These are phyloP conservation scores for Lonchura striata DNA, from an alignment of 2,113 vertebrate species.

Conservation along the genomic window DNA sequence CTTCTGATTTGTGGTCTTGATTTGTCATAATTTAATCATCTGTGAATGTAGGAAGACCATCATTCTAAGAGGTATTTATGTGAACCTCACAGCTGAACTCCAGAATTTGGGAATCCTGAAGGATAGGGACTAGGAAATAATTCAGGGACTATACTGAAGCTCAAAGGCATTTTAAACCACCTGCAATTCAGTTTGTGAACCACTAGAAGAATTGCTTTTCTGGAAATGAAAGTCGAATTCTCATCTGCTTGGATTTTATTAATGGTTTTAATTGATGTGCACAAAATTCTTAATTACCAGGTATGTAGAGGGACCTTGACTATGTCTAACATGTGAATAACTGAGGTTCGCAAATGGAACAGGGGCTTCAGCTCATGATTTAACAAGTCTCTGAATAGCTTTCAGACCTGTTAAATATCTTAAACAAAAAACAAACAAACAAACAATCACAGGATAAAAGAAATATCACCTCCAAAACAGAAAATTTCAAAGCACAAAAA, in stretches of 20 bases:
- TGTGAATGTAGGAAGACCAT: not conserved
- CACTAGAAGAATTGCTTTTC: not conserved
- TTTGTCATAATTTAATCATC: not conserved
- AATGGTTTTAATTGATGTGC: not conserved
- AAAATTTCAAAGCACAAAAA: not conserved
- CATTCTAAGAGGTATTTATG: not conserved
- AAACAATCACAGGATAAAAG: not conserved
- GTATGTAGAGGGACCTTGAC: not conserved
- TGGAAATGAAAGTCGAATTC: not conserved
- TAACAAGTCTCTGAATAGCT: not conserved
- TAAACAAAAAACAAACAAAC: not conserved
- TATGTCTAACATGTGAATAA: not conserved
- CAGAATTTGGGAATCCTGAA: not conserved
- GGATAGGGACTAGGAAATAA: not conserved
- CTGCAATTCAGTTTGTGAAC: not conserved
- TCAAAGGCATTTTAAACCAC: not conserved
- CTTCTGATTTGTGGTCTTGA: not conserved
- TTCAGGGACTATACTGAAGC: not conserved
- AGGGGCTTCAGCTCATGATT: not conserved
- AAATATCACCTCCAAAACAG: not conserved
- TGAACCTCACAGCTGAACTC: not conserved
- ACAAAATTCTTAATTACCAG: not conserved
- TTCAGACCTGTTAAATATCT: not conserved
- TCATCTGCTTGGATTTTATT: not conserved
- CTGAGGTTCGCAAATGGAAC: not conserved